Percentiles rank a stretch among this genome's conserved stretches.
These are phyloP conservation scores for Eidolon helvum DNA, from an alignment of 2,113 vertebrate species.

Conservation along the genomic window DNA sequence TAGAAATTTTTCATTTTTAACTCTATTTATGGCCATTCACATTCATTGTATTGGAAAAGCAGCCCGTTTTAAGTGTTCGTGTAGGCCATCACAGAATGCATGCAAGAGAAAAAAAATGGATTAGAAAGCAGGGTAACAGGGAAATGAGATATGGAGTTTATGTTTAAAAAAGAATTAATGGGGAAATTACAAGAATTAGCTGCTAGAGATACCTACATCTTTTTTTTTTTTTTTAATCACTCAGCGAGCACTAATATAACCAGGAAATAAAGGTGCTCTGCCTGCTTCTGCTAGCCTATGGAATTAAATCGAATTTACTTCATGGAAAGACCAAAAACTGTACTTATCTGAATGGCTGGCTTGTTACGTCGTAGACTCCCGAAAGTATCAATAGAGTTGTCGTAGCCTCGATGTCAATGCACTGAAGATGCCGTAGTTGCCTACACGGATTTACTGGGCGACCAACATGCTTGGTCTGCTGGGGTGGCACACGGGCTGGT, in stretches of 20 bases:
- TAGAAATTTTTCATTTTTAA: background rate
- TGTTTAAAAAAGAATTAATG: background rate
- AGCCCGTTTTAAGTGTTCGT: rapidly evolving
- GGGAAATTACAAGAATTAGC: background rate
- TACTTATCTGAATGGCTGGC: background rate
- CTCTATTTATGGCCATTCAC: background rate
- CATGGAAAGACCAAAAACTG: conserved; percentile 5
- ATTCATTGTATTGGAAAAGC: background rate
- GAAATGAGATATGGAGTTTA: background rate
- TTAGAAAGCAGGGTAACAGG: background rate
- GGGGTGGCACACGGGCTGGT: background rate
- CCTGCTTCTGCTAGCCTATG: background rate
- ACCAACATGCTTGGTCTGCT: background rate
- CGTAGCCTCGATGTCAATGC: background rate
- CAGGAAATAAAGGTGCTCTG: background rate
- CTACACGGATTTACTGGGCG: background rate
- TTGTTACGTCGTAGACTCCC: background rate
- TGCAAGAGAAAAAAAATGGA: background rate
- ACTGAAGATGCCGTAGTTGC: background rate
- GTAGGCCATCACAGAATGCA: background rate
- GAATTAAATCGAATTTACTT: conserved; percentile 21
- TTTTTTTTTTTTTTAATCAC: background rate
- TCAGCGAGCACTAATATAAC: background rate
- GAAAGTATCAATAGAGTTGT: conserved; percentile 8
- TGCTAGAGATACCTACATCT: background rate